Conservation (phyloP, 2,888 invertebrate species). For the Caenorhabditis doughertyi region DNA sequence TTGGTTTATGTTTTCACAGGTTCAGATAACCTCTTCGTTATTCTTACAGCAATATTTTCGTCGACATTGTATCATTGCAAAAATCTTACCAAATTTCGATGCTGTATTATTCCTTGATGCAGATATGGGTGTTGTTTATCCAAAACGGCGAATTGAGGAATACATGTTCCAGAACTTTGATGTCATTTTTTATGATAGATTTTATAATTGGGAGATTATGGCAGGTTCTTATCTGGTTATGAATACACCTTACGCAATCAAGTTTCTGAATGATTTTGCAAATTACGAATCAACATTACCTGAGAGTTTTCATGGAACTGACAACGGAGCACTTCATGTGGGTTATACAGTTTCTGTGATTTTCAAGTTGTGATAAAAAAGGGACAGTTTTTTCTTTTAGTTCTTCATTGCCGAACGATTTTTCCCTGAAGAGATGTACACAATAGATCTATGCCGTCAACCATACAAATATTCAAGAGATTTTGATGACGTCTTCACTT, state of each 20-base stretch:
- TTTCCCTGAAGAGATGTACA: conserved; percentile 53
- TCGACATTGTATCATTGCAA: conserved; percentile 65
- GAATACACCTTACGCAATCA: conserved; percentile 51
- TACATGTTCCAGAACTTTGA: conserved; percentile 62
- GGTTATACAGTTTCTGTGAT: too few relatives aligned
- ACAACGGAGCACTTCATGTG: conserved; percentile 71
- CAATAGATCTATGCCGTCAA: conserved; percentile 52
- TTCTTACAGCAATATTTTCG: conserved; percentile 66
- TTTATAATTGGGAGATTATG: conserved; percentile 66
- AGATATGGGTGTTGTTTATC: conserved; percentile 70
- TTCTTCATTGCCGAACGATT: conserved; percentile 58
- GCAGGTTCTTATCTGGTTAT: conserved; percentile 65
- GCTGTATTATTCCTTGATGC: conserved; percentile 66
- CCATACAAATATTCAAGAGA: conserved; percentile 67
- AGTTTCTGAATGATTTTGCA: conserved; percentile 65
- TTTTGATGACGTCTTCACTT: conserved; percentile 72
- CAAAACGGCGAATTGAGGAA: conserved; percentile 66
- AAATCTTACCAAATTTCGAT: conserved; percentile 60
- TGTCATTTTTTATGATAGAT: conserved; percentile 67
- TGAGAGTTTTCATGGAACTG: conserved; percentile 69
- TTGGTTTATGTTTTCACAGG: conserved; percentile 10
- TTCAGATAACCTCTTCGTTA: background rate
- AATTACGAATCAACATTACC: conserved; percentile 67
- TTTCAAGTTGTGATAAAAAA: background rate
- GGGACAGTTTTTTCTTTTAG: conserved; percentile 34